Evolutionary conservation across 2,797 vertebrate species (phyloP).

Genomic region (Peromyscus attwateri): DNA sequence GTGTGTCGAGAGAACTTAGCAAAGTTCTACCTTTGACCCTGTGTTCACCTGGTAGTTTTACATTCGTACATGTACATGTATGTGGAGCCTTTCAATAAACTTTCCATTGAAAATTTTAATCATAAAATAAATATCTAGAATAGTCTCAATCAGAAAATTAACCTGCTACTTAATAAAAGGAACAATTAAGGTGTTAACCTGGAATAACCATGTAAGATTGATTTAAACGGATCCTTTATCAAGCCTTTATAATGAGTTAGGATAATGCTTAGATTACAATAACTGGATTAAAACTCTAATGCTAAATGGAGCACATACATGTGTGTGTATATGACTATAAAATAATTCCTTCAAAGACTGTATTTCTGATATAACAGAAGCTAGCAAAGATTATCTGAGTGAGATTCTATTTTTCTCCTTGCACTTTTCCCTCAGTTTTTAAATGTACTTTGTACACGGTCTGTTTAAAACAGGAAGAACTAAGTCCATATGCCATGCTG

Average conservation of each 20-base stretch:
- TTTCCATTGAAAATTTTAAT: not conserved
- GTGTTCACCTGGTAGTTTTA: not conserved
- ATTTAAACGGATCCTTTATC: not conserved
- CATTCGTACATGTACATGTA: not conserved
- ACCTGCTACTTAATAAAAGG: not conserved
- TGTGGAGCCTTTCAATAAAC: not conserved
- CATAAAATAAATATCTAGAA: not conserved
- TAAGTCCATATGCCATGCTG: not conserved
- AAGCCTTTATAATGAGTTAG: not conserved
- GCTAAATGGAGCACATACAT: not conserved
- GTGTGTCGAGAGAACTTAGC: not conserved
- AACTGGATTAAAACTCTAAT: not conserved
- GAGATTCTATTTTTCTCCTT: not conserved
- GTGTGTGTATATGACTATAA: not conserved
- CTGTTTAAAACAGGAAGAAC: not conserved
- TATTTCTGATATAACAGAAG: not conserved
- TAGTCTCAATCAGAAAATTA: not conserved
- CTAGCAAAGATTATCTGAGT: not conserved
- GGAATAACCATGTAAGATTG: not conserved
- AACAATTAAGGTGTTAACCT: not conserved
- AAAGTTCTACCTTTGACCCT: slow-evolving; percentile 38
- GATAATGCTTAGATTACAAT: not conserved
- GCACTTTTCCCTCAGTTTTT: not conserved
- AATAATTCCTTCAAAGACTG: not conserved
- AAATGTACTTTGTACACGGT: not conserved